A percentile compares a stretch with the other conserved stretches of the same genome.
Conservation (phyloP, 2,888 invertebrate species). For the Ormyrus nitidulus region DNA sequence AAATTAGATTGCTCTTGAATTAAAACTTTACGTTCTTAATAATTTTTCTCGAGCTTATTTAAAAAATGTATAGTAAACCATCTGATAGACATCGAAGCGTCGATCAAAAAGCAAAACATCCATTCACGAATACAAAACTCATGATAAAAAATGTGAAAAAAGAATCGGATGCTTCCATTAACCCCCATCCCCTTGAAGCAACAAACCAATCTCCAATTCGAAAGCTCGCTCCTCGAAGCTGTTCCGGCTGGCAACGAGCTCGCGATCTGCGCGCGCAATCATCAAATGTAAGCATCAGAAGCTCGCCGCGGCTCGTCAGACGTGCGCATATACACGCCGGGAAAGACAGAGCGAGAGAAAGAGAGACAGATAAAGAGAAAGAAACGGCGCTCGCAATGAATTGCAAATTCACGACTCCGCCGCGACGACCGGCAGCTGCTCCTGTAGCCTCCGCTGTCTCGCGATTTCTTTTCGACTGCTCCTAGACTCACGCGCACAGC, state of each 20-base stretch:
- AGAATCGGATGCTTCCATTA: too few species aligned
- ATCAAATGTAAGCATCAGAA: constrained; percentile 10
- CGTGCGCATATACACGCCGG: not conserved
- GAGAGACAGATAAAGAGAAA: not conserved
- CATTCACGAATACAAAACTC: too few species aligned
- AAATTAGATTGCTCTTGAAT: too few species aligned
- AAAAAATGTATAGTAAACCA: too few species aligned
- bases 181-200: too few species aligned
- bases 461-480: constrained; percentile 34
- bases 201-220: constrained; percentile 19
- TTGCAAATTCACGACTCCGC: constrained; percentile 66
- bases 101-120: too few species aligned
- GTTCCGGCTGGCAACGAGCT: constrained; percentile 2
- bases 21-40: too few species aligned
- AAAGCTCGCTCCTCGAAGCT: constrained; percentile 13
- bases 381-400: constrained; percentile 58
- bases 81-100: too few species aligned
- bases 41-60: too few species aligned
- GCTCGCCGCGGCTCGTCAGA: not conserved
- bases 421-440: constrained; percentile 63
- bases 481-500: not conserved
- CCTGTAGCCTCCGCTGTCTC: constrained; percentile 6
- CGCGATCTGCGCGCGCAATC: constrained; percentile 2
- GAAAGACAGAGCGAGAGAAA: not conserved
- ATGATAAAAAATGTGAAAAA: too few species aligned